Base-by-base conservation (phyloP, 2,113 vertebrate species). In the Mormyrus lacerda region DNA sequence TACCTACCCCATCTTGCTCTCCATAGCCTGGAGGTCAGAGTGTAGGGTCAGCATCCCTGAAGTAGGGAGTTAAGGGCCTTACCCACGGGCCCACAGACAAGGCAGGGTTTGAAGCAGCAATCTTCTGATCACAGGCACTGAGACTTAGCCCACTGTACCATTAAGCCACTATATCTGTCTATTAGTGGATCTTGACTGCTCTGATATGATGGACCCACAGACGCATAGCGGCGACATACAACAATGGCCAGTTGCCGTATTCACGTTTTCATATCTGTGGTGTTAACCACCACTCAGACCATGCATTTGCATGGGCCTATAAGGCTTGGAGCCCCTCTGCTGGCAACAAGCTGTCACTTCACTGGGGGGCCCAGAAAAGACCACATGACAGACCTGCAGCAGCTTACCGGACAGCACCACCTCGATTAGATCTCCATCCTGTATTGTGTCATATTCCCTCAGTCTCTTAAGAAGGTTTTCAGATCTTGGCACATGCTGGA, bases 381-480 rank as follows among this genome's bases (percentile, higher is more conserved):
- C 48, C 27, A 82, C 85, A 31, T 53, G 15, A 87, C 31, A 89
- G n/a, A 42, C 42, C 44, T 31, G 15, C 27, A 83, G 35, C 47
- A 47, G 89, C 92, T 90, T 84, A 96, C 95, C 95, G 92, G 95
- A 88, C 85, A 96, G 50, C 82, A 96, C 90, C 92, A 96, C 94
- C 89, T 96, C 95, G 47, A 96, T 92, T 58, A 95, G 93, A 90
- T 96, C 95, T 19, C 95, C 95, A 0, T 95, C 90, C 44, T 87
- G 93, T 88, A 96, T 91, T 84, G 91, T 58, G 27, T 95, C 93
- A 0, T 53, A 8, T 0, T 93, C 91, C 0, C 88, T 91, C 65
- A 96, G 92, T 24, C 92, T 91, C 0, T 91, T 92, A 47, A 96
- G 94, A 86, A 91, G 85, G 90, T 93, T 92, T 48, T 94, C 92